Evolutionary conservation across 64 coral and sea anemone species (phyloP).

Genomic region (Stichodactyla helianthus): DNA sequence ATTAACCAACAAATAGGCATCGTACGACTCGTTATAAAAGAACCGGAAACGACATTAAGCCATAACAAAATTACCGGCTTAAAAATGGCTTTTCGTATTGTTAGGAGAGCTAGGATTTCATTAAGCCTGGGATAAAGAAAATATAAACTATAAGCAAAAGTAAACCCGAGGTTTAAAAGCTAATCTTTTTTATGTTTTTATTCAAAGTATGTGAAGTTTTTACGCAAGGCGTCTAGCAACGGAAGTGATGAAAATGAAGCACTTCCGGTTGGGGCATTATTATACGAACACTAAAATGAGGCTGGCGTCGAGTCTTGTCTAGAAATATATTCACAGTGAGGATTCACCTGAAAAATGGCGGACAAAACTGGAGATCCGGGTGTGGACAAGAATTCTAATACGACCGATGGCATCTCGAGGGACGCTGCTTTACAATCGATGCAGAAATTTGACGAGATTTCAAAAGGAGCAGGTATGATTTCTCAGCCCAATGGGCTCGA

Average conservation of each 20-base stretch:
- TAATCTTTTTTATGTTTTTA: no score
- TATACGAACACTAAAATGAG: constrained; percentile 12
- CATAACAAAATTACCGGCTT: background rate
- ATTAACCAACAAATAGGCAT: background rate
- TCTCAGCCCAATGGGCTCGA: constrained; percentile 22
- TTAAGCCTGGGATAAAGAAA: background rate
- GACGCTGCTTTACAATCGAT: constrained; percentile 22
- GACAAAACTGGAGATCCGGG: constrained; percentile 34
- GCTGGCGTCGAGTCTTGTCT: constrained; percentile 25
- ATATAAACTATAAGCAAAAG: background rate
- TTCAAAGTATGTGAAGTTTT: background rate
- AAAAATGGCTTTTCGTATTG: background rate
- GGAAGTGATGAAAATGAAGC: background rate
- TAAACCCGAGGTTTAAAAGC: background rate
- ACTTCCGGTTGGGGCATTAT: constrained; percentile 5
- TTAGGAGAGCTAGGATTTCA: background rate
- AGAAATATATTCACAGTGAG: constrained; percentile 28
- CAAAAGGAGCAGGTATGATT: constrained; percentile 35
- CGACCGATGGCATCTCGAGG: constrained; percentile 22
- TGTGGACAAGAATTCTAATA: constrained; percentile 8
- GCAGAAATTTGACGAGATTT: constrained; percentile 43
- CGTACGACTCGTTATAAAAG: background rate
- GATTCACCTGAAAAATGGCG: constrained; percentile 36
- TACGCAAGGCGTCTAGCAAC: background rate
- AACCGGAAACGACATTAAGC: background rate